Evolutionary conservation across 2,888 invertebrate genomes (phyloP).

Genomic region (Oconnorella tubifera): DNA sequence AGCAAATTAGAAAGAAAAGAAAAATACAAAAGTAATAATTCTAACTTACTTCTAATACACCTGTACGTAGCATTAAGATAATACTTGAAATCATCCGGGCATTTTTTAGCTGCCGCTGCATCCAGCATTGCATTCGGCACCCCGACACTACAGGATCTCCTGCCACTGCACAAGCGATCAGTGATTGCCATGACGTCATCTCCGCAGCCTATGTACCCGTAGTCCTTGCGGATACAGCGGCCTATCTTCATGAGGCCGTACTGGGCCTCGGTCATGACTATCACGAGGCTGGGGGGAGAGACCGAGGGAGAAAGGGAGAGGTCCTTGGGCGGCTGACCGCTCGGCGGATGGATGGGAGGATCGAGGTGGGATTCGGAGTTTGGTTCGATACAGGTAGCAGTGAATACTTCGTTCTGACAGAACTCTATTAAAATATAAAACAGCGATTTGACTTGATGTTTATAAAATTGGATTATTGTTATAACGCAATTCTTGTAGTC

Average conservation of each 20-base stretch:
- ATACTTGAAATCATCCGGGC: constrained; percentile 28
- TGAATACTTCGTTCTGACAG: constrained; percentile 25
- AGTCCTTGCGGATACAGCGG: constrained; percentile 24
- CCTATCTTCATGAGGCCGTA: constrained; percentile 23
- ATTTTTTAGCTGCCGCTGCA: constrained; percentile 5
- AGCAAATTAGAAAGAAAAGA: too few relatives aligned
- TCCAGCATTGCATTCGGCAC: constrained; percentile 25
- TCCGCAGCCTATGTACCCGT: constrained; percentile 25
- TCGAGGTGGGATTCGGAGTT: constrained; percentile 4
- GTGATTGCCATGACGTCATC: constrained; percentile 20
- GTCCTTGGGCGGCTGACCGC: background rate
- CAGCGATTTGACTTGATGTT: too few relatives aligned
- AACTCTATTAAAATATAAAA: too few relatives aligned
- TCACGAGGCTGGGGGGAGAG: constrained; percentile 1
- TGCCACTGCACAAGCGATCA: constrained; percentile 23
- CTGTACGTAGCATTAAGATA: constrained; percentile 18
- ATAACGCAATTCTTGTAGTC: too few relatives aligned
- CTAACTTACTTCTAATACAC: constrained; percentile 20
- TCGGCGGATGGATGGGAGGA: background rate
- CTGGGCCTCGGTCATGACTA: constrained; percentile 16
- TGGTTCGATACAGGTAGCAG: constrained; percentile 12
- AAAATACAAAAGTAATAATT: too few relatives aligned
- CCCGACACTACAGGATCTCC: constrained; percentile 17
- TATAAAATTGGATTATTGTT: too few relatives aligned
- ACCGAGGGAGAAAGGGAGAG: background rate